phyloP scores from a whole-genome alignment of 2,113 vertebrate species.

The Thryonomys swinderianus region DNA sequence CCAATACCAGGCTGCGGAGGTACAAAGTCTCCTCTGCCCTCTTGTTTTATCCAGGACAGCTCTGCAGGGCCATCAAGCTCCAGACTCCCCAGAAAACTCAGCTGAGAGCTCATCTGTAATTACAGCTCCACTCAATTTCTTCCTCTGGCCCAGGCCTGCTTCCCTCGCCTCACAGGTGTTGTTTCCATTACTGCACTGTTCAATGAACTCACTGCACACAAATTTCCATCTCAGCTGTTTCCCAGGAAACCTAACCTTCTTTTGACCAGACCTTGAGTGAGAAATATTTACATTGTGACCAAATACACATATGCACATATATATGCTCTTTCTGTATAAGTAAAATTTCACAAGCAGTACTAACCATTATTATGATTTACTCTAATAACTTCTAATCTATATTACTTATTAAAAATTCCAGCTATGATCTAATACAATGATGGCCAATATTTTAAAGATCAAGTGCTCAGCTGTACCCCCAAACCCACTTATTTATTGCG shows the following conservation, averaged over 20 bases:
- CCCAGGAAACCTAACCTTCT: neutral
- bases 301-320: neutral
- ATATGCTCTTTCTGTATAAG: neutral
- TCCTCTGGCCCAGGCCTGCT: neutral
- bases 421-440: neutral
- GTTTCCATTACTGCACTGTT: neutral
- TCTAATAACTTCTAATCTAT: neutral
- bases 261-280: neutral
- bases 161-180: neutral
- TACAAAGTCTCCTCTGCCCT: fast-evolving
- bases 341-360: neutral
- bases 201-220: neutral
- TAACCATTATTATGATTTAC: neutral
- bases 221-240: neutral
- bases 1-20: neutral
- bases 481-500: neutral
- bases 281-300: neutral
- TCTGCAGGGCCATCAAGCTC: neutral
- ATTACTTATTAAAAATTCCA: neutral
- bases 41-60: neutral
- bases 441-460: neutral
- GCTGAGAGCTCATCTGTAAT: neutral
- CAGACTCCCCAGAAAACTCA: neutral
- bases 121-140: neutral
- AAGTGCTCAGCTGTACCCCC: neutral